Base-by-base conservation (phyloP, 2,888 invertebrate genomes). In the Himalopsyche japonica region DNA sequence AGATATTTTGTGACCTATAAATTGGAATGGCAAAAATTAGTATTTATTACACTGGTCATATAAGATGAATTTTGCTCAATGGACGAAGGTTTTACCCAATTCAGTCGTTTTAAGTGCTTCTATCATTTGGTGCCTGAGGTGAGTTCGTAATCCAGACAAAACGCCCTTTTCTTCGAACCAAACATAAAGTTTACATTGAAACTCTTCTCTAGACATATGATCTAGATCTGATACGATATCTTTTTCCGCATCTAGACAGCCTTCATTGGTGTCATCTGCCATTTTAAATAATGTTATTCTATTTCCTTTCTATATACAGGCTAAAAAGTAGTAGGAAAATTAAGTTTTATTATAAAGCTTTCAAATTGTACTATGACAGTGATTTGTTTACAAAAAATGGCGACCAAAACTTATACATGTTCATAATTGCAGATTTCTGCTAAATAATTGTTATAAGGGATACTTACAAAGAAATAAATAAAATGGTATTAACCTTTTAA, bases 111-210 rank as follows among this genome's bases (percentile, higher is more conserved):
- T 93, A 79, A 94, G 88, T 6, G 93, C 91, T 85, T 91, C 90
- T 18, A 94, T 91, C 90, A 94, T 94, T 88, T 94, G 93, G 78
- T 92, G 91, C 76, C 94, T 91, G 88, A 94, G 90, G 88, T 94
- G 93, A 3, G 94, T 92, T 85, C 94, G 90, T 80, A 94, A 89
- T 87, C 94, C 93, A 48, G 92, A 91, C 48, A 94, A 88, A 81
- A 94, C 89, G 20, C 94, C 94, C 89, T 93, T 93, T 88, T 93
- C 93, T 88, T 94, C 93, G 88, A 94, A 93, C 90, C 94, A 92
- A 85, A 92, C 90, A 83, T 91, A 93, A 78, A 94, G 90, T 88
- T 91, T 92, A 87, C 90, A 91, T 89, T 94, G 93, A 89, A 94
- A 94, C 88, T 93, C 92, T 88, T 93, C 91, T 4, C 82, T 81